Base-by-base conservation (phyloP, 2,113 vertebrate genomes). In the Colossoma macropomum region DNA sequence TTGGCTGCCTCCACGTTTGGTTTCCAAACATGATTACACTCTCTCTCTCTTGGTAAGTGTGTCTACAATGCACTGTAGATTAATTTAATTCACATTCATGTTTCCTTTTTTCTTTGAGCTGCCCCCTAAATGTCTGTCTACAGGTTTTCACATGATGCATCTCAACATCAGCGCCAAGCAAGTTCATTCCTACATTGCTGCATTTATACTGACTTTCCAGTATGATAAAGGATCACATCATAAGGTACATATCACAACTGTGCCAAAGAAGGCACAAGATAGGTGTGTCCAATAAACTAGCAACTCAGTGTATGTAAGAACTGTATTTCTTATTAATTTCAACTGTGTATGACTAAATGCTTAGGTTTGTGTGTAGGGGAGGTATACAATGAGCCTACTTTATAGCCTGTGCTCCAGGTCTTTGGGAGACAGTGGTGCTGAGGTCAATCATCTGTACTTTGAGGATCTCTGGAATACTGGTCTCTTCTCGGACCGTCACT, bases 371-470 rank as follows among this genome's bases (percentile, higher is more conserved):
- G 62, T 54, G 23, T 54, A 32, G 11, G 48, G n/a, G 25, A 41
- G 77, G 23, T 17, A n/a, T 17, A 63, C 25, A 15, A 12, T 1
- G 7, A 19, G 86, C 92, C 92, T 94, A 98, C 97, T 95, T 97
- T 84, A 99, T 82, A 52, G 97, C 97, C 92, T 99, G 97, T 32
- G 96, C 98, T 92, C 97, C 97, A 0, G 98, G 98, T 85, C 98
- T 94, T 89, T 98, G 97, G 11, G 91, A 96, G 48, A 98, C 92
- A 82, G 92, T 94, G 10, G 96, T 97, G 80, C 96, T 96, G 80
- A 99, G 92, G 88, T 96, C 95, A 74, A 98, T 95, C 89, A 99
- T 96, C 90, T 97, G 96, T 38, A 99, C 91, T 89, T 97, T 97
- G 5, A 99, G 92, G 89, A 93, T 97, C 91, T 99, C 98, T 45